phyloP scores from a whole-genome alignment of 2,113 vertebrate genomes.

The Psephotus haematonotus region DNA sequence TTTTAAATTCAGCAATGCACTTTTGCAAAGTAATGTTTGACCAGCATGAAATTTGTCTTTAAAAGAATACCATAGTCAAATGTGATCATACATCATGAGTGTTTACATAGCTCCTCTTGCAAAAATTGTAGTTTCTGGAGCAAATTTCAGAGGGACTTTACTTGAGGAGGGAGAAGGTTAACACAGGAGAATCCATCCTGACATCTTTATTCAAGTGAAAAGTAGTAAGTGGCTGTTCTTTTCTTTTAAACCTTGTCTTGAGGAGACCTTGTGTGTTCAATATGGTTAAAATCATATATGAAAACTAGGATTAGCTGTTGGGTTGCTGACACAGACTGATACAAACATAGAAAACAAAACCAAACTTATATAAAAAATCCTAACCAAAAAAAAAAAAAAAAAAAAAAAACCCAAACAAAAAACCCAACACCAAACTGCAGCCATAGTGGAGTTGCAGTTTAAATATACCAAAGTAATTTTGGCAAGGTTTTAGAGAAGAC shows the following conservation, averaged over 20 bases:
- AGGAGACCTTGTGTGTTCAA: neutral
- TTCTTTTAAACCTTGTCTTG: neutral
- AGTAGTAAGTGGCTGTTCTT: neutral
- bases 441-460: neutral
- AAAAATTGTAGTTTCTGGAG: neutral
- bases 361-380: accelerated
- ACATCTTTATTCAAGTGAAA: neutral
- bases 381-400: too few species aligned
- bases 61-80: neutral
- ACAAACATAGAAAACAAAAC: neutral
- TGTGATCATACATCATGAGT: neutral
- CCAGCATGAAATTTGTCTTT: neutral
- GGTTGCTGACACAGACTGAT: neutral
- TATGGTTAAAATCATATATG: neutral
- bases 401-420: neutral
- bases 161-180: neutral
- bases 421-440: neutral
- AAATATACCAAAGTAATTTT: neutral
- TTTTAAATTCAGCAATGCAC: neutral
- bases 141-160: neutral
- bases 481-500: neutral
- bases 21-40: neutral
- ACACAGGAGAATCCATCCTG: neutral
- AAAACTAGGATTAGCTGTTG: neutral
- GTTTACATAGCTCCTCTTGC: neutral